These are phyloP conservation scores for Eupelmus urozonus DNA, from an alignment of 2,888 invertebrate genomes.

Conservation along the genomic window DNA sequence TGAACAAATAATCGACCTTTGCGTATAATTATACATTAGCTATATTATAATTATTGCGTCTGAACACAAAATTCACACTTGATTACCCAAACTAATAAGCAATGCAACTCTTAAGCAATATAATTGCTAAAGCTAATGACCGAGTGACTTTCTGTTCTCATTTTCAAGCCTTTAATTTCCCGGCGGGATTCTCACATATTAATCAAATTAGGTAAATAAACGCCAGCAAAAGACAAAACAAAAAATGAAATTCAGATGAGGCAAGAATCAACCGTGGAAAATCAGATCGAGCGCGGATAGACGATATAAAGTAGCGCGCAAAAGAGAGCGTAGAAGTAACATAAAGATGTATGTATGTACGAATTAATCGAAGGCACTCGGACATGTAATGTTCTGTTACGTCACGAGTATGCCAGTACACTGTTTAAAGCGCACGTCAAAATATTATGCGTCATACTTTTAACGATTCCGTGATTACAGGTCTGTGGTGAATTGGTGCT, in stretches of 20 bases:
- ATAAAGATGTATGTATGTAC: too few species aligned
- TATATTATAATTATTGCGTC: neutral
- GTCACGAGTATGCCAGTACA: neutral
- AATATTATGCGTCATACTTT: neutral
- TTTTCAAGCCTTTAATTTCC: conserved; percentile 5
- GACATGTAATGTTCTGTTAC: too few species aligned
- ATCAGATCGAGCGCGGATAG: too few species aligned
- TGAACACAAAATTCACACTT: neutral
- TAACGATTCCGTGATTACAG: too few species aligned
- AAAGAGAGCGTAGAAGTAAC: neutral
- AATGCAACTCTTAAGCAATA: conserved; percentile 13
- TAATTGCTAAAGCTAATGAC: conserved; percentile 26
- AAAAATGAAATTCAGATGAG: neutral
- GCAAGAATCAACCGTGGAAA: neutral
- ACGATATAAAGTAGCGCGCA: too few species aligned
- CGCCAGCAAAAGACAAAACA: neutral
- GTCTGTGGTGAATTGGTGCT: too few species aligned
- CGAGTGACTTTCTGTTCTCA: conserved; percentile 28
- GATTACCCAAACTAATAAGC: conserved; percentile 19
- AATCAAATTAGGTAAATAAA: conserved; percentile 7
- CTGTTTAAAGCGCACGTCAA: conserved; percentile 4
- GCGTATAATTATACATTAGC: neutral
- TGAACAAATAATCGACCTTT: too few species aligned
- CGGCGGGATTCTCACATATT: conserved; percentile 11
- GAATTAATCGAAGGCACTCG: too few species aligned